phyloP scores from a whole-genome alignment of 2,888 invertebrate species.

The Epistrophe grossulariae region DNA sequence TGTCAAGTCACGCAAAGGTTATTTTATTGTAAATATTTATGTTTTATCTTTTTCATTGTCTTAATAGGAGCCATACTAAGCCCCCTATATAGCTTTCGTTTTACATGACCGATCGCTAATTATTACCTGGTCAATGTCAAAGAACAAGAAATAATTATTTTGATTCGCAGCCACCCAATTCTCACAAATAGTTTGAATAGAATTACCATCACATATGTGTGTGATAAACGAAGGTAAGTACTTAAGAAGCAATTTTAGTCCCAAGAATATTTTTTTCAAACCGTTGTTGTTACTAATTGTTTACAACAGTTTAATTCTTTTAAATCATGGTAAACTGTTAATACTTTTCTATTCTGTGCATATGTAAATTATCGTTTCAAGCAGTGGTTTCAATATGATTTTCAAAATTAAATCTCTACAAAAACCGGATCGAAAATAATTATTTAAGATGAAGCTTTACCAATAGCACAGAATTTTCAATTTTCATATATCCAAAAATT shows the following conservation, averaged over 20 bases:
- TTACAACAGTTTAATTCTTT: too few species aligned
- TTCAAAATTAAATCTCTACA: too few species aligned
- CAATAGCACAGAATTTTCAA: too few species aligned
- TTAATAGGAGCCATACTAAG: background rate
- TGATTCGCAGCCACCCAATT: constrained; percentile 55
- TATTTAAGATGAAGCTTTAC: too few species aligned
- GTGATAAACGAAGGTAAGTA: background rate
- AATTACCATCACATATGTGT: background rate
- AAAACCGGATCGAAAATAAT: too few species aligned
- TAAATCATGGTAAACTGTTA: too few species aligned
- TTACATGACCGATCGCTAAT: constrained; percentile 82
- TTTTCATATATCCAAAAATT: too few species aligned
- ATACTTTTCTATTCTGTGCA: too few species aligned
- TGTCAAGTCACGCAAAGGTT: constrained; percentile 46
- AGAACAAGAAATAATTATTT: constrained; percentile 67
- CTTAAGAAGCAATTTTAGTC: background rate
- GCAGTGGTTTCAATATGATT: too few species aligned
- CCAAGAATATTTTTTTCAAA: background rate
- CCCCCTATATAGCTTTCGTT: constrained; percentile 67
- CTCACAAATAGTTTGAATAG: constrained; percentile 53
- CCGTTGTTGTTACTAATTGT: too few species aligned
- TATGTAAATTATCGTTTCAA: too few species aligned
- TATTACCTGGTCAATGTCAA: constrained; percentile 78
- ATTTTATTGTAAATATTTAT: constrained; percentile 27
- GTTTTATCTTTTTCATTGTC: constrained; percentile 14